Percentiles rank a stretch among this genome's conserved stretches.
phyloP scores from a whole-genome alignment of 2,113 vertebrate species.

The Archocentrus centrarchus region DNA sequence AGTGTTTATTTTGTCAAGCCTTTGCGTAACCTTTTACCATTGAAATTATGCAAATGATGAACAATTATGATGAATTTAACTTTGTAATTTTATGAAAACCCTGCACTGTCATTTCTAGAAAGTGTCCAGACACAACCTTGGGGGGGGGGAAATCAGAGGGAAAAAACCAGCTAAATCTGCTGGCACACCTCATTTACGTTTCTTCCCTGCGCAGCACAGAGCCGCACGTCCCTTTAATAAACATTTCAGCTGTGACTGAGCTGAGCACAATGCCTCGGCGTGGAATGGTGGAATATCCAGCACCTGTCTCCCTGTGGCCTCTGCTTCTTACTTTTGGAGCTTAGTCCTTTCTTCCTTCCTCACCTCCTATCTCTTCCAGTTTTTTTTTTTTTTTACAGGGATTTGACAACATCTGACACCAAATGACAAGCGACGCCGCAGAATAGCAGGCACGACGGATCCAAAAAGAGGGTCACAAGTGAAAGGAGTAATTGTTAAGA shows the following conservation, averaged over 20 bases:
- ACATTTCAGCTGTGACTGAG: conserved; percentile 25
- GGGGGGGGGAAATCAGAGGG: not conserved
- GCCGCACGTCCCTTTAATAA: conserved; percentile 35
- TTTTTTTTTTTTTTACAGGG: not conserved
- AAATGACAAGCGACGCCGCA: conserved; percentile 3
- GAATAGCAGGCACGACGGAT: not conserved
- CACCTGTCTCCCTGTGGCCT: not conserved
- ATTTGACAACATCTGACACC: not conserved
- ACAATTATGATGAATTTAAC: too few species aligned
- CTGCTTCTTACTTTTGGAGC: not conserved
- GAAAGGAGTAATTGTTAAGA: conserved; percentile 24
- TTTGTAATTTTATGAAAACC: not conserved
- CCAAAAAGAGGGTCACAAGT: conserved; percentile 10
- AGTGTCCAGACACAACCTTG: not conserved
- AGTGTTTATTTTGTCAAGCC: not conserved
- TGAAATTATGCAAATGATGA: not conserved
- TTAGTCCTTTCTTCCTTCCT: not conserved
- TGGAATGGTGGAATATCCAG: not conserved
- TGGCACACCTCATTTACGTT: conserved; percentile 23
- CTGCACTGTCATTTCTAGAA: not conserved
- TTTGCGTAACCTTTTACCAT: not conserved
- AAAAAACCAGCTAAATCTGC: conserved; percentile 22
- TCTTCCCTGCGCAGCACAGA: conserved; percentile 4
- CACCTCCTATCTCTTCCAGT: not conserved
- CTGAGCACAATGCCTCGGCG: not conserved